Base-by-base conservation (phyloP, 1,140 invertebrate species). In the Vanessa atalanta region DNA sequence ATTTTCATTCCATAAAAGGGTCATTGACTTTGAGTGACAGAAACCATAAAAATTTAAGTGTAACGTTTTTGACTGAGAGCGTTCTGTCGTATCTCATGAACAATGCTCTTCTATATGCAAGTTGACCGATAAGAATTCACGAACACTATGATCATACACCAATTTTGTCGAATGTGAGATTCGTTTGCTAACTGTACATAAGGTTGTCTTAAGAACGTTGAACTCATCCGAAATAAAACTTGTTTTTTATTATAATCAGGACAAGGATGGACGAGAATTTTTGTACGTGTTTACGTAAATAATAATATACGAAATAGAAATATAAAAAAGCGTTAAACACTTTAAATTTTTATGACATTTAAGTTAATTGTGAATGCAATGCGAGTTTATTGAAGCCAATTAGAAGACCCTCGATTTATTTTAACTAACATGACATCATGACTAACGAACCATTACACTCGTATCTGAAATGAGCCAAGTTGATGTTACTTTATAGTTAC, bases 161-260 rank as follows among this genome's bases (percentile, higher is more conserved):
- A 43, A 50, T 37, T 55, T 60, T 61, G 12, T 71, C 26, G 16
- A 31, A 67, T 51, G 23, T 31, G 26, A 70, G 47, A 63, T 73
- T 57, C 48, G 20, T 65, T 74, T 57, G 60, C 31, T 75, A 75
- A 75, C 73, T 68, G 73, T 70, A 70, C 60, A 51, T 20, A 70
- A 78, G 64, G 68, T 66, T 70, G 67, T 78, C 75, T 69, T 73
- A 63, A 78, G 85, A 84, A 66, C 88, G 71, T 83, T 89, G 88
- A 91, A 90, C 89, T 77, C 79, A 70, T 75, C 80, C 82, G 81
- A 89, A 91, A 83, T 80, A 65, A 88, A 91, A 89, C 88, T 85
- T 81, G 89, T 90, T 88, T 82, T 83, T 77, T 61, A 23, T 57
- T 73, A 67, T 80, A 82, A 83, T 74, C 70, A 61, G 75, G 79